Evolutionary conservation across 1,140 invertebrate genomes (phyloP).

Genomic region (Drosophila sechellia): DNA sequence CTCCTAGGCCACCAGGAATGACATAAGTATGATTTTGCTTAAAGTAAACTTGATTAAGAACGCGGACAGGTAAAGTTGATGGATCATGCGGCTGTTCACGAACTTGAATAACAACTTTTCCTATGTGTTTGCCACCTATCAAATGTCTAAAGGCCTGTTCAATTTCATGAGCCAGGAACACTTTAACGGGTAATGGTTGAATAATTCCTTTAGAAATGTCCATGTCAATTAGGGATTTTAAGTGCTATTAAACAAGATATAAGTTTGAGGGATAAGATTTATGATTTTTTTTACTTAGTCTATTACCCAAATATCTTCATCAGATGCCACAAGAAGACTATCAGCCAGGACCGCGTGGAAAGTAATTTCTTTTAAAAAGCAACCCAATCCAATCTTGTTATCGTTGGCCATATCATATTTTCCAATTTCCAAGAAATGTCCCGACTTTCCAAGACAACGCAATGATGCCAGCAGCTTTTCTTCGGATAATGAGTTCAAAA

Average conservation of each 20-base stretch:
- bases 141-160: slow-evolving; percentile 91
- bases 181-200: slow-evolving; percentile 87
- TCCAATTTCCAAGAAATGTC: slow-evolving; percentile 91
- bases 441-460: slow-evolving; percentile 89
- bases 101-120: slow-evolving; percentile 88
- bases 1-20: slow-evolving; percentile 92
- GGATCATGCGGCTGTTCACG: slow-evolving; percentile 51
- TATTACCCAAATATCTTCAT: slow-evolving; percentile 85
- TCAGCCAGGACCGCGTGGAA: slow-evolving; percentile 96
- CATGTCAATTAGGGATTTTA: slow-evolving; percentile 70
- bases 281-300: background rate
- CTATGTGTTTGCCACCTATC: slow-evolving; percentile 94
- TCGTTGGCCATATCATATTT: slow-evolving; percentile 90
- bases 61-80: slow-evolving; percentile 66
- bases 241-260: slow-evolving; percentile 32
- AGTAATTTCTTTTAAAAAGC: slow-evolving; percentile 93
- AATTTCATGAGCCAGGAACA: slow-evolving; percentile 87
- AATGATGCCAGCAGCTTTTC: slow-evolving; percentile 90
- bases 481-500: slow-evolving; percentile 89
- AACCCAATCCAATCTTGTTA: slow-evolving; percentile 88
- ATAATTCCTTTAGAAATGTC: slow-evolving; percentile 86
- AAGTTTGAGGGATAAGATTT: background rate
- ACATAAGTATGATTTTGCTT: slow-evolving; percentile 85
- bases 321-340: slow-evolving; percentile 87
- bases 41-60: slow-evolving; percentile 84